phyloP scores from a whole-genome alignment of 2,113 vertebrate genomes.

The Tachysurus fulvidraco region DNA sequence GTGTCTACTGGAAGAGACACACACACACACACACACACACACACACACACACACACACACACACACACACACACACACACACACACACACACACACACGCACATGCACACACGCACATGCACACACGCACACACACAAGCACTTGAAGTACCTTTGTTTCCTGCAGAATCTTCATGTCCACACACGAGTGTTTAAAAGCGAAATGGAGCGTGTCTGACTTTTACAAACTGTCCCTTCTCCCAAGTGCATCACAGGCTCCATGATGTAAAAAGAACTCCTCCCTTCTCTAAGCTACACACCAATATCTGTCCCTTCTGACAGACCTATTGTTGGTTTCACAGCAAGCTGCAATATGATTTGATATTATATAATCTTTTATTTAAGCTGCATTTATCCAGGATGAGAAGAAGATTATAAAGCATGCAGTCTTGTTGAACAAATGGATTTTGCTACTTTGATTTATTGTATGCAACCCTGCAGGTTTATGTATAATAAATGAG shows the following conservation, averaged over 20 bases:
- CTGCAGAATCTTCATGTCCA: neutral
- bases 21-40: conserved; percentile 7
- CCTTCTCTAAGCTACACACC: neutral
- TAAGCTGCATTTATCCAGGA: conserved; percentile 70
- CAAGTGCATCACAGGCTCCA: neutral
- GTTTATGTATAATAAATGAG: neutral
- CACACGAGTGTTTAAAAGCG: neutral
- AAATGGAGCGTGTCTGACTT: neutral
- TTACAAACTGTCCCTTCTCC: neutral
- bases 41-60: neutral
- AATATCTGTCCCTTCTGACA: no score
- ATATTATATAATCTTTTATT: conserved; percentile 59
- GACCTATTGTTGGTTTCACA: neutral
- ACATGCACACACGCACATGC: no score
- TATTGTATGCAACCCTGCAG: neutral
- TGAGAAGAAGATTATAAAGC: conserved; percentile 55
- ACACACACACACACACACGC: conserved; percentile 9
- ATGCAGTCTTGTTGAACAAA: conserved; percentile 17
- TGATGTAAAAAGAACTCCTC: neutral
- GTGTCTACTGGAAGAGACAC: neutral
- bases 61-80: conserved; percentile 1
- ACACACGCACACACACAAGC: conserved; percentile 10
- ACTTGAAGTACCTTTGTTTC: neutral
- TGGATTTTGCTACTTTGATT: neutral
- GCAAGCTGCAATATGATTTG: neutral